These are phyloP conservation scores for Psammodynastes pulverulentus DNA, from an alignment of 2,113 vertebrate species.

Conservation along the genomic window DNA sequence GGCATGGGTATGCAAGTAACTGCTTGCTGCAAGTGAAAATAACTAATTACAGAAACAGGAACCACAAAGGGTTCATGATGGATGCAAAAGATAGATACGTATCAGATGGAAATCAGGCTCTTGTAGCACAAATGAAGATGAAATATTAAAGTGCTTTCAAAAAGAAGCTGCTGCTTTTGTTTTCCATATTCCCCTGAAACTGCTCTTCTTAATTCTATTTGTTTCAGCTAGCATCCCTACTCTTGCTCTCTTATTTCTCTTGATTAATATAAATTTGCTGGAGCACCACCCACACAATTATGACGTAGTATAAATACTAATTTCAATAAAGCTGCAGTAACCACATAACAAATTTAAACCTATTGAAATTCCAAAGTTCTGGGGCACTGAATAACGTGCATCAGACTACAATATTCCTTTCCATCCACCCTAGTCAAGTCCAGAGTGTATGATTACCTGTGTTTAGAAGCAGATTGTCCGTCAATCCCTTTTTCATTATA, in stretches of 20 bases:
- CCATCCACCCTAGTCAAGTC: neutral
- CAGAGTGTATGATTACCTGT: neutral
- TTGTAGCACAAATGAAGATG: neutral
- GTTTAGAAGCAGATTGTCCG: rapidly evolving
- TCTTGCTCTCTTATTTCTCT: neutral
- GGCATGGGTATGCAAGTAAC: neutral
- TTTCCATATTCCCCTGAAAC: neutral
- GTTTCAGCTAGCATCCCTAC: neutral
- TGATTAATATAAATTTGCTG: neutral
- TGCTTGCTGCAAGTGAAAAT: neutral
- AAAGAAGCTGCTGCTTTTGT: neutral
- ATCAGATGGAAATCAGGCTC: neutral
- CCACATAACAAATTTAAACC: neutral
- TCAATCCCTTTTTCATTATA: neutral
- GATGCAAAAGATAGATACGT: no score
- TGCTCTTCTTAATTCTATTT: neutral
- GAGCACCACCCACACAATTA: neutral
- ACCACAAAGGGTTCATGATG: neutral
- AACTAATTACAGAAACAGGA: neutral
- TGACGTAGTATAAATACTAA: no score
- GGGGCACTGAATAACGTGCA: neutral
- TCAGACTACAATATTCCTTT: no score
- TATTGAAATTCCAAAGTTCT: neutral
- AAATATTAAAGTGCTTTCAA: neutral
- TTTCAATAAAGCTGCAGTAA: neutral